A percentile compares a stretch with the other conserved stretches of the same genome.
Evolutionary conservation across 2,797 vertebrate species (phyloP).

Genomic region (Chiropotes sagulatus): DNA sequence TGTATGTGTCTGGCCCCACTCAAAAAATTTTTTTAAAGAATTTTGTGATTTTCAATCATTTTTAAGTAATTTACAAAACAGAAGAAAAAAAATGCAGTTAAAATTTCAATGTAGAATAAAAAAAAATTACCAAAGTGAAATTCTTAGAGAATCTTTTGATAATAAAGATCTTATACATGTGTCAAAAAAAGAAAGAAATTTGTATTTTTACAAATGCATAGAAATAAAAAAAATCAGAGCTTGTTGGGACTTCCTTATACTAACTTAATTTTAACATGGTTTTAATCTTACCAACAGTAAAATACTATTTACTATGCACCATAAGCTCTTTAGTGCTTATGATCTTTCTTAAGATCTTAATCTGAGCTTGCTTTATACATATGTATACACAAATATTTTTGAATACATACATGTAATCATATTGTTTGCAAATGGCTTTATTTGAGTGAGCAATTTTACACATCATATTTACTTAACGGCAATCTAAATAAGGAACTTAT

Average conservation of each 20-base stretch:
- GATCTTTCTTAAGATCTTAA: neutral
- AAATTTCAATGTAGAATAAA: neutral
- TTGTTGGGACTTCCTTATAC: neutral
- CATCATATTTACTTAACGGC: neutral
- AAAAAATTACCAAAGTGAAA: neutral
- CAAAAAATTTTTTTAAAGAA: neutral
- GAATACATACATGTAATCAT: constrained; percentile 3
- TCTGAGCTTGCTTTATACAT: constrained; percentile 8
- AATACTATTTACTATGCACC: neutral
- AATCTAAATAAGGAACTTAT: neutral
- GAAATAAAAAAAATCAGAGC: constrained; percentile 29
- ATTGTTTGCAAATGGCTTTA: constrained; percentile 21
- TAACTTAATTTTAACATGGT: constrained; percentile 29
- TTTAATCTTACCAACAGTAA: constrained; percentile 50
- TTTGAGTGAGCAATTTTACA: constrained; percentile 8
- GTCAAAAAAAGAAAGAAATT: neutral
- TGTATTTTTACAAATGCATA: constrained; percentile 5
- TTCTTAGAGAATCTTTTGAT: neutral
- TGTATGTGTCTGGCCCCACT: neutral
- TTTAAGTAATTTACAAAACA: neutral
- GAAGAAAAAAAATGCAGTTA: neutral
- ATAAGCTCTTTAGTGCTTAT: neutral
- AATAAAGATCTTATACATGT: neutral
- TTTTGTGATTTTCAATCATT: neutral
- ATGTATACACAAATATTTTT: neutral